Base-by-base conservation (phyloP, 2,113 vertebrate genomes). In the Pterophyllum scalare region DNA sequence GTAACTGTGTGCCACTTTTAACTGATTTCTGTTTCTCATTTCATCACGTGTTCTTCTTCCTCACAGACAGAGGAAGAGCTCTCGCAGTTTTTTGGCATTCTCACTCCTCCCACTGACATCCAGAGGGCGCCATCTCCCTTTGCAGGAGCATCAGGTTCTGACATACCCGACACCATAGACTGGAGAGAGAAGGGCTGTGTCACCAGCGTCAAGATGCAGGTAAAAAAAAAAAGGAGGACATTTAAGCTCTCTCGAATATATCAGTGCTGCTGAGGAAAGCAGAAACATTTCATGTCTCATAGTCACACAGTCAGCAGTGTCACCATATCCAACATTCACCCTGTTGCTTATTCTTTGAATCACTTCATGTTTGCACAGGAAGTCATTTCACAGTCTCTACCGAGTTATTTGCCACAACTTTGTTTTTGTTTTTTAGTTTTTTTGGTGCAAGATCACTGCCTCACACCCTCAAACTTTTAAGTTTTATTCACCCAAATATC, bases 181-280 rank as follows among this genome's bases (percentile, higher is more conserved):
- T 98, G 97, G 98, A 94, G 97, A 87, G 82, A 96, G 7, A 93
- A 95, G 22, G 96, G 96, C 0, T 96, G 89, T 0, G 97, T 99
- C 61, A 97, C 97, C 0, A 54, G 79, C 0, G 97, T 98, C 60
- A 98, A 98, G 87, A 92, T 93, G 64, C 98, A 99, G 97, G 98
- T 97, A 78, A 33, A 49, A n/a, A 33, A 14, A 78, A 33, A 49
- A n/a, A 33, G 12, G n/a, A 61, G 12, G 38, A 3, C 7, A 12
- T n/a, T n/a, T 40, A 22, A 6, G 5, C 13, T 38, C 8, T 10
- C 7, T 2, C 3, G 3, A 40, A 0, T 24, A 35, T 24, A 19
- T 59, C 58, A 13, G 56, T 76, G 15, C 15, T 17, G 33, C 9
- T 46, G 28, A 17, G 49, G 13, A 19, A 15, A 35, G 11, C 6